Conservation (phyloP, 2,797 vertebrate species). For the Microcaecilia unicolor region DNA sequence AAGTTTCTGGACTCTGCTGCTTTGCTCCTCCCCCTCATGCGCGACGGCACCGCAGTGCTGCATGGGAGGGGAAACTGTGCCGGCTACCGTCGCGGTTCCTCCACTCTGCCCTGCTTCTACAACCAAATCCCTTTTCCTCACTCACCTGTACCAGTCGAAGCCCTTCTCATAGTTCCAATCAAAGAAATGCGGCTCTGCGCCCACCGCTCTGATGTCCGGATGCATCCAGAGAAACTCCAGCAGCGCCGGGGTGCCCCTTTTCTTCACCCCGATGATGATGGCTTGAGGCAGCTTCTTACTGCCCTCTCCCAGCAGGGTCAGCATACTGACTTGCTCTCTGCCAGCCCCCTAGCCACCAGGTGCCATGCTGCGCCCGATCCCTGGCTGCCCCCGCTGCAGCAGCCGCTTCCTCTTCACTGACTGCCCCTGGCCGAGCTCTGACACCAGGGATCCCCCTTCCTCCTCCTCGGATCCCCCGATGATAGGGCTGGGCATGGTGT, state of each 20-base stretch:
- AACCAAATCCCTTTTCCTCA: background rate
- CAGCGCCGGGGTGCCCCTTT: slow-evolving; percentile 82
- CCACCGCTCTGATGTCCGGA: slow-evolving; percentile 83
- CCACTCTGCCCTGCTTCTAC: no score
- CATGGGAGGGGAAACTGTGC: no score
- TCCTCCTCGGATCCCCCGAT: slow-evolving; percentile 28
- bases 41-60: no score
- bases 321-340: slow-evolving; percentile 13
- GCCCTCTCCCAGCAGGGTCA: slow-evolving; percentile 49
- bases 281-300: slow-evolving; percentile 61
- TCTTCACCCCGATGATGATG: slow-evolving; percentile 80
- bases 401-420: slow-evolving; percentile 53
- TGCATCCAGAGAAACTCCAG: slow-evolving; percentile 91
- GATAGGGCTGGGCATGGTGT: slow-evolving; percentile 44
- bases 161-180: slow-evolving; percentile 87
- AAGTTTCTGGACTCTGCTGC: no score
- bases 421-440: slow-evolving; percentile 28
- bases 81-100: no score
- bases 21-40: no score
- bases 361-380: slow-evolving; percentile 16
- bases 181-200: slow-evolving; percentile 93
- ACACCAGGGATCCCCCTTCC: slow-evolving; percentile 20
- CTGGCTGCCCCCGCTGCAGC: slow-evolving; percentile 39
- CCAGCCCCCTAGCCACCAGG: slow-evolving; percentile 17
- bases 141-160: slow-evolving; percentile 83